These are phyloP conservation scores for Rhingia rostrata DNA, from an alignment of 2,888 invertebrate species.

Conservation along the genomic window DNA sequence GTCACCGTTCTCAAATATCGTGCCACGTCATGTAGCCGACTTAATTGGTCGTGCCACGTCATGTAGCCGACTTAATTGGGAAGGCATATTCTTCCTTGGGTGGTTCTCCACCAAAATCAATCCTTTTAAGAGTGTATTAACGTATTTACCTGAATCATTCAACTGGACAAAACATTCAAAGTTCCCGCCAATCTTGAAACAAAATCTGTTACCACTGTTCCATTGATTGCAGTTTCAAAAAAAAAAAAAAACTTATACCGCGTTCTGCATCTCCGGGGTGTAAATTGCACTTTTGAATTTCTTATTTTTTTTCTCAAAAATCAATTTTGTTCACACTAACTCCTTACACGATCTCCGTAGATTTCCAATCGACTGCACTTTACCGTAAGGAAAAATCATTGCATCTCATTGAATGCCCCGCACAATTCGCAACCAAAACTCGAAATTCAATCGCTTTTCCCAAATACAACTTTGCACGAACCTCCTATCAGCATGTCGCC, in stretches of 20 bases:
- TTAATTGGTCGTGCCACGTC: too few relatives aligned
- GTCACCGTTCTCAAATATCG: too few relatives aligned
- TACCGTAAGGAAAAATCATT: constrained; percentile 23
- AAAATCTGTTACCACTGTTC: neutral
- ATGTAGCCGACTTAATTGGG: too few relatives aligned
- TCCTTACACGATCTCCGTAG: constrained; percentile 13
- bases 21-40: too few relatives aligned
- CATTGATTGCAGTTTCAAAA: too few relatives aligned
- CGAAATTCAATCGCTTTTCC: constrained; percentile 49
- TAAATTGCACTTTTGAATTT: neutral
- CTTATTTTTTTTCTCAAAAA: constrained; percentile 1
- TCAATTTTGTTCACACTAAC: constrained; percentile 5
- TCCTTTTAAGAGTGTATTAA: too few relatives aligned
- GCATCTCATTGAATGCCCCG: constrained; percentile 55
- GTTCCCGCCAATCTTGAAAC: neutral
- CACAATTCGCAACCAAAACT: constrained; percentile 29
- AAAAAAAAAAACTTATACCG: too few relatives aligned
- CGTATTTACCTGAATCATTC: too few relatives aligned
- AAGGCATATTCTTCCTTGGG: too few relatives aligned
- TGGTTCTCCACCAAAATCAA: too few relatives aligned
- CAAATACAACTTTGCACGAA: constrained; percentile 43
- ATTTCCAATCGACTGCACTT: constrained; percentile 66
- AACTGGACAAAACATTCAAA: too few relatives aligned
- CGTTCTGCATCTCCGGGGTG: too few relatives aligned
- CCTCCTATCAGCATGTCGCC: constrained; percentile 54